Evolutionary conservation across 2,797 vertebrate species (phyloP).

Genomic region (Onychomys arenicola): DNA sequence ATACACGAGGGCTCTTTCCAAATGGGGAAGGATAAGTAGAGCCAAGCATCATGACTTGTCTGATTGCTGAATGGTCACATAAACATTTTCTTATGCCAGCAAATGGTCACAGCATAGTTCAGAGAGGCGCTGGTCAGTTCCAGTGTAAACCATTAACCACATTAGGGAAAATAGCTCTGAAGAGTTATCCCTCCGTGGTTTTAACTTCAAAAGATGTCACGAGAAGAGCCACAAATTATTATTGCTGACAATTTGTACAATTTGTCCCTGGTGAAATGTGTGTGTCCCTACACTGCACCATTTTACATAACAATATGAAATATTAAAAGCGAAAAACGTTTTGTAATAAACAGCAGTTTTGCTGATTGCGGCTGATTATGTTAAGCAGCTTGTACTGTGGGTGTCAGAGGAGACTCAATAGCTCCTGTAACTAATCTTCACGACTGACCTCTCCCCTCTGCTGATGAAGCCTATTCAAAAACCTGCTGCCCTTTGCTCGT

Average conservation of each 20-base stretch:
- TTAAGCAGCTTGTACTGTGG: conserved; percentile 94
- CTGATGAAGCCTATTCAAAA: conserved; percentile 99
- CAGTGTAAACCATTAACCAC: conserved; percentile 71
- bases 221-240: conserved; percentile 83
- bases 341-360: conserved; percentile 96
- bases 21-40: neutral
- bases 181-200: conserved; percentile 75
- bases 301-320: conserved; percentile 96
- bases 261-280: conserved; percentile 83
- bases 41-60: conserved; percentile 14
- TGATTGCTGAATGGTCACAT: conserved; percentile 51
- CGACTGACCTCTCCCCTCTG: conserved; percentile 94
- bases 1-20: neutral
- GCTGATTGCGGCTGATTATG: conserved; percentile 99
- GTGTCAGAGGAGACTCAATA: conserved; percentile 95
- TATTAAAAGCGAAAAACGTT: conserved; percentile 90
- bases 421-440: conserved; percentile 94
- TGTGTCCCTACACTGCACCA: conserved; percentile 84
- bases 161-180: conserved; percentile 77
- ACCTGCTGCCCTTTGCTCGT: conserved; percentile 92
- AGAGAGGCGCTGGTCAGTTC: conserved; percentile 68
- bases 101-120: conserved; percentile 59
- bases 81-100: conserved; percentile 56
- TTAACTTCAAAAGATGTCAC: conserved; percentile 84
- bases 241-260: conserved; percentile 83